phyloP scores from a whole-genome alignment of 2,113 vertebrate species.

The Genyomyrus donnyi region DNA sequence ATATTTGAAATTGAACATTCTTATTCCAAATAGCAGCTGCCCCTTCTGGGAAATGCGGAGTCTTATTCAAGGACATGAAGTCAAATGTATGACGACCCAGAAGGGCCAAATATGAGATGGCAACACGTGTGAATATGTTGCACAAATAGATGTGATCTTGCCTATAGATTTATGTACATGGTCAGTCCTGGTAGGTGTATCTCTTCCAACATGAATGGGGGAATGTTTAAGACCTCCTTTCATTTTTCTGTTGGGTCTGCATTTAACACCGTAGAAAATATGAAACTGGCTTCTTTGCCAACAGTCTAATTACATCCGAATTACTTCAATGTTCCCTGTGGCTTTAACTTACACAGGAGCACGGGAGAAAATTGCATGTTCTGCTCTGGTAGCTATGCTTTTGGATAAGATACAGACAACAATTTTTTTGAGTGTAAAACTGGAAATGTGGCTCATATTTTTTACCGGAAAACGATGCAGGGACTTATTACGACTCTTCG shows the following conservation, averaged over 20 bases:
- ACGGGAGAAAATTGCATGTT: slow-evolving; percentile 47
- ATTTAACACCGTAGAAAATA: slow-evolving; percentile 29
- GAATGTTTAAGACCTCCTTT: not conserved
- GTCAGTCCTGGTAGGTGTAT: not conserved
- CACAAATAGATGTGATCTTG: not conserved
- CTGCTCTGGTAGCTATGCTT: slow-evolving; percentile 42
- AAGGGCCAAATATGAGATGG: not conserved
- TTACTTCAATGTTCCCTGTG: slow-evolving; percentile 36
- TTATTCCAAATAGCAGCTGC: not conserved
- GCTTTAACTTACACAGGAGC: slow-evolving; percentile 39
- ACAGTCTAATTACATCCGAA: slow-evolving; percentile 50
- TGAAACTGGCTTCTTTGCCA: slow-evolving; percentile 42
- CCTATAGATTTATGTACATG: not conserved
- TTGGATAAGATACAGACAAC: slow-evolving; percentile 22
- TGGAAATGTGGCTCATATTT: not conserved
- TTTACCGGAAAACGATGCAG: not conserved
- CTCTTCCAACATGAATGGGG: not conserved
- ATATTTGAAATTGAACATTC: not conserved
- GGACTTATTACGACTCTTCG: not conserved
- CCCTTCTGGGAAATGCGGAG: not conserved
- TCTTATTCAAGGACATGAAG: not conserved
- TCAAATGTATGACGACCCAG: not conserved
- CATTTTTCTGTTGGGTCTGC: not conserved
- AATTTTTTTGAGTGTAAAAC: not conserved
- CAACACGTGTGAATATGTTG: not conserved